phyloP scores from a whole-genome alignment of 2,797 vertebrate genomes.

The Sebastes nivosus region DNA sequence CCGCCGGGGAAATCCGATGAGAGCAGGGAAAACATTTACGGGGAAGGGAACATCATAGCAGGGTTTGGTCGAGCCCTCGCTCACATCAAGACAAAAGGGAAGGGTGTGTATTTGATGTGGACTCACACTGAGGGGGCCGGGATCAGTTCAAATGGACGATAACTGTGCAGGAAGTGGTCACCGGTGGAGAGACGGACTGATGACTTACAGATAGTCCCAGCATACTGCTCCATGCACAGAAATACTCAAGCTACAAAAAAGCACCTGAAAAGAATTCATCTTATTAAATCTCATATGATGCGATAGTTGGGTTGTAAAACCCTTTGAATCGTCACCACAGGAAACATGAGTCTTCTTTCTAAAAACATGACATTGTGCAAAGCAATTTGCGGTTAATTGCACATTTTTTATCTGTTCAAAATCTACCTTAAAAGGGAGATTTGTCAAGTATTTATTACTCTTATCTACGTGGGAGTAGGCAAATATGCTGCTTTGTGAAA shows the following conservation, averaged over 20 bases:
- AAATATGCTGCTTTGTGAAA: too few relatives aligned
- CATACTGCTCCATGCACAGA: background rate
- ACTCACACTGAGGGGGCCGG: slow-evolving; percentile 27
- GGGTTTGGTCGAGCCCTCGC: slow-evolving; percentile 22
- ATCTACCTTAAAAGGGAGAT: too few relatives aligned
- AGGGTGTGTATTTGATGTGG: slow-evolving; percentile 51
- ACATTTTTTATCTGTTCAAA: too few relatives aligned
- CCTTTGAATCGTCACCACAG: background rate
- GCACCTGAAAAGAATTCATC: background rate
- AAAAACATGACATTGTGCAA: too few relatives aligned
- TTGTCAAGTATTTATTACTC: too few relatives aligned
- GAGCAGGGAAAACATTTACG: slow-evolving; percentile 65
- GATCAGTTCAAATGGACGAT: slow-evolving; percentile 26
- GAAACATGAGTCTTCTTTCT: too few relatives aligned
- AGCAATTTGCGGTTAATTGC: too few relatives aligned
- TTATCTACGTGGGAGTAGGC: too few relatives aligned
- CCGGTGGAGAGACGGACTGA: background rate
- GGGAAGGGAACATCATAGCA: slow-evolving; percentile 42
- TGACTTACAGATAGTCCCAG: slow-evolving; percentile 9
- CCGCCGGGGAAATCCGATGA: slow-evolving; percentile 71
- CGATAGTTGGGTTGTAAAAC: background rate
- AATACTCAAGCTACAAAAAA: background rate
- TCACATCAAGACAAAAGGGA: slow-evolving; percentile 41
- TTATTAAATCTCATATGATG: background rate
- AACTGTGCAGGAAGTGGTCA: slow-evolving; percentile 25